Percentiles rank a stretch among this genome's conserved stretches.
Evolutionary conservation across 2,797 vertebrate species (phyloP).

Genomic region (Hydrocynus forskahlii): DNA sequence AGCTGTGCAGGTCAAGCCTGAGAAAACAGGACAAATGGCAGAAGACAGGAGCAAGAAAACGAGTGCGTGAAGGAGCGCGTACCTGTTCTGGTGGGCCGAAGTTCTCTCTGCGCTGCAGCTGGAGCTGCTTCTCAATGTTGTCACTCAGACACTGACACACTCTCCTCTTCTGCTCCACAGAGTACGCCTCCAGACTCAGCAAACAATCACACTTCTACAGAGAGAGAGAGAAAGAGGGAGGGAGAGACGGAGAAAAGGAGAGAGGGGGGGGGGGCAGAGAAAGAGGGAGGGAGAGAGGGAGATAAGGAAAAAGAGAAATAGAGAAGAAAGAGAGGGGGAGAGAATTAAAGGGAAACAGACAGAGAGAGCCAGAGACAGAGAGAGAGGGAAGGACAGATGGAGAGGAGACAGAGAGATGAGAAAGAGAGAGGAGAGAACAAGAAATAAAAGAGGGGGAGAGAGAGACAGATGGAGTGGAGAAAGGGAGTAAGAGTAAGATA

Average conservation of each 20-base stretch:
- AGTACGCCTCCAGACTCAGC: conserved; percentile 93
- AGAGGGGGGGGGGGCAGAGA: background rate
- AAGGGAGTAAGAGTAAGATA: no score
- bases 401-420: conserved; percentile 49
- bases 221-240: conserved; percentile 43
- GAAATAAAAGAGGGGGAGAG: background rate
- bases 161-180: conserved; percentile 92
- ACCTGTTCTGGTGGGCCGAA: conserved; percentile 75
- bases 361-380: background rate
- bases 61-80: conserved; percentile 39
- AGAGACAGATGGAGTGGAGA: background rate
- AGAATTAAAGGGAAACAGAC: background rate
- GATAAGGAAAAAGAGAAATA: background rate
- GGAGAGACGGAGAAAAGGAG: background rate
- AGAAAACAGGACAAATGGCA: background rate
- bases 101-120: conserved; percentile 75
- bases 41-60: conserved; percentile 45
- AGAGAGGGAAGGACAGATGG: background rate
- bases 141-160: conserved; percentile 95
- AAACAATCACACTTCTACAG: conserved; percentile 93
- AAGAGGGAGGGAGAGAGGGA: background rate
- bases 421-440: background rate
- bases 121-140: conserved; percentile 91
- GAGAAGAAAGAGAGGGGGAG: background rate
- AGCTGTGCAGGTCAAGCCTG: background rate